Conservation (phyloP, 2,888 invertebrate species). For the Tipula vernalis region DNA sequence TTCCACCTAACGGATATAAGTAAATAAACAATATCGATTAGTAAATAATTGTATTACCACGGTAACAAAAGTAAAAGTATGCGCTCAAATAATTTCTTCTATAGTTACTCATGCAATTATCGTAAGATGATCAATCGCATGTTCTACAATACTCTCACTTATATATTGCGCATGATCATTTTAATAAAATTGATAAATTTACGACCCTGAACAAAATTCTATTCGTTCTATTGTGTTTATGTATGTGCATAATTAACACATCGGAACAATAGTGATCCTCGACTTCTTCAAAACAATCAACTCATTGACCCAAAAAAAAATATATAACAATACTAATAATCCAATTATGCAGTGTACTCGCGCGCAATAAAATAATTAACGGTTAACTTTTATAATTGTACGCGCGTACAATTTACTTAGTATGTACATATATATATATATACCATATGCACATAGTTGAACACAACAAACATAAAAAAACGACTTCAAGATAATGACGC, state of each 20-base stretch:
- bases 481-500: neutral
- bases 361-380: neutral
- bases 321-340: neutral
- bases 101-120: neutral
- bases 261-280: neutral
- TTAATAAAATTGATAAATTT: neutral
- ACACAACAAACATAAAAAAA: neutral
- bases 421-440: neutral
- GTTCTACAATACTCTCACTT: neutral
- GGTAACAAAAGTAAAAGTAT: neutral
- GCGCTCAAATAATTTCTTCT: neutral
- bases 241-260: neutral
- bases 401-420: neutral
- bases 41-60: neutral
- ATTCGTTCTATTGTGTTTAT: neutral
- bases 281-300: neutral
- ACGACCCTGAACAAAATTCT: neutral
- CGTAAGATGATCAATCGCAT: neutral
- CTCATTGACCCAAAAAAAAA: neutral
- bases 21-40: neutral
- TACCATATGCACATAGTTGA: neutral
- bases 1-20: constrained; percentile 42
- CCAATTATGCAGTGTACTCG: neutral
- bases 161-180: neutral
- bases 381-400: neutral